A percentile compares a stretch with the other conserved stretches of the same genome.
phyloP scores from a whole-genome alignment of 1,140 invertebrate species.

The Himalopsyche phryganea region DNA sequence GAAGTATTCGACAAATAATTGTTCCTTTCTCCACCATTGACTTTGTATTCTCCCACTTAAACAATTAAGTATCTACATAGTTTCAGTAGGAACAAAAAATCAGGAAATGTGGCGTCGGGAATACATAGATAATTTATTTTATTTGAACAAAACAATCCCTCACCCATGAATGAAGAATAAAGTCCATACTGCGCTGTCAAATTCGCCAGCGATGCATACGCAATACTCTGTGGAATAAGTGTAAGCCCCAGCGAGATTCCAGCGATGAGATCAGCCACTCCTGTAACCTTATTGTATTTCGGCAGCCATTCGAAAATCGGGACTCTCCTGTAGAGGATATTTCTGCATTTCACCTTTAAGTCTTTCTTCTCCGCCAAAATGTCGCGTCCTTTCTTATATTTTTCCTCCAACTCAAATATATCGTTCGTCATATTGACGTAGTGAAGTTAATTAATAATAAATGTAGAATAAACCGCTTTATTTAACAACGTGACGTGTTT shows the following conservation, averaged over 20 bases:
- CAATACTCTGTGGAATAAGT: conserved; percentile 80
- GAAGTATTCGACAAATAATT: too few relatives aligned
- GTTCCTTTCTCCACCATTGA: too few relatives aligned
- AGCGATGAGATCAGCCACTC: conserved; percentile 66
- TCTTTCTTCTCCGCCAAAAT: conserved; percentile 19
- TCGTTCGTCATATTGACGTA: conserved; percentile 22
- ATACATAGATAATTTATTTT: too few relatives aligned
- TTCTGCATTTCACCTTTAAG: conserved; percentile 15
- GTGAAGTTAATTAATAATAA: background rate
- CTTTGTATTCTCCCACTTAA: too few relatives aligned
- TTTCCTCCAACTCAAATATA: conserved; percentile 27
- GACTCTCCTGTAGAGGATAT: conserved; percentile 39
- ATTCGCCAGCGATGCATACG: conserved; percentile 75
- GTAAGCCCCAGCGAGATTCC: conserved; percentile 77
- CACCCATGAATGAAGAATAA: conserved; percentile 52
- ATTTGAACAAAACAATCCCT: too few relatives aligned
- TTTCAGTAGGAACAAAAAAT: too few relatives aligned
- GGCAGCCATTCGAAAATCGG: conserved; percentile 63
- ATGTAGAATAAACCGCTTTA: background rate
- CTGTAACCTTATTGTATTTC: conserved; percentile 57
- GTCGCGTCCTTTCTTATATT: conserved; percentile 15
- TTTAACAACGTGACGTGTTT: background rate
- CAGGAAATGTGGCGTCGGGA: too few relatives aligned
- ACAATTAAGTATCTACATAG: too few relatives aligned
- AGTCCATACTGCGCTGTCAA: conserved; percentile 65